Conservation (phyloP, 2,888 invertebrate genomes). For the Drosophila kuntzei region DNA sequence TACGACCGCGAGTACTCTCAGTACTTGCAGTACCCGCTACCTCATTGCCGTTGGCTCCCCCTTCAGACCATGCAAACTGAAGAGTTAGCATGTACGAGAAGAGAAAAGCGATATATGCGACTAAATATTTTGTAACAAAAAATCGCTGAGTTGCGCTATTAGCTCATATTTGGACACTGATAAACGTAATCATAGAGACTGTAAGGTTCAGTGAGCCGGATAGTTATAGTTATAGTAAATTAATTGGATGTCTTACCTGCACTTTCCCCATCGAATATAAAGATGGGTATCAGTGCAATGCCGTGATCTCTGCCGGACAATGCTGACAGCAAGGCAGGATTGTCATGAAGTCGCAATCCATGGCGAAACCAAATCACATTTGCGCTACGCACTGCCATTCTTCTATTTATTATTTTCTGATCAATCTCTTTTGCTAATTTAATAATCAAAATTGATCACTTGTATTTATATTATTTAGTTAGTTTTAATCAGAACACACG, state of each 20-base stretch:
- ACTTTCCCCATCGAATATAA: conserved; percentile 91
- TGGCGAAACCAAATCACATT: conserved; percentile 90
- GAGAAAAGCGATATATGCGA: not conserved
- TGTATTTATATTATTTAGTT: not conserved
- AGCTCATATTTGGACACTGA: conserved; percentile 17
- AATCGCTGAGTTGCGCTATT: conserved; percentile 26
- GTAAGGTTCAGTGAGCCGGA: not conserved
- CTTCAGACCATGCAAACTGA: not conserved
- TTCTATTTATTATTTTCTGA: not conserved
- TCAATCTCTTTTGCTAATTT: not conserved
- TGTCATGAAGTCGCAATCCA: conserved; percentile 90
- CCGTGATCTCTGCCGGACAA: conserved; percentile 81
- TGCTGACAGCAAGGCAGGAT: conserved; percentile 88
- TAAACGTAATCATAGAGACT: not conserved
- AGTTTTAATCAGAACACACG: conserved; percentile 29
- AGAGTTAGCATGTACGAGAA: not conserved
- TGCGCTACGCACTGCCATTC: conserved; percentile 56
- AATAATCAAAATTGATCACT: conserved; percentile 8
- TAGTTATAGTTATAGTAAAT: not conserved
- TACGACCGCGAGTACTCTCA: conserved; percentile 8
- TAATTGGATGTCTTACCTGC: conserved; percentile 86
- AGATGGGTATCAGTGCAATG: conserved; percentile 87
- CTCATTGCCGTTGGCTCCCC: not conserved
- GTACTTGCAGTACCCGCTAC: not conserved
- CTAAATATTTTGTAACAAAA: conserved; percentile 42